phyloP scores from a whole-genome alignment of 2,113 vertebrate species.

The Notechis scutatus region DNA sequence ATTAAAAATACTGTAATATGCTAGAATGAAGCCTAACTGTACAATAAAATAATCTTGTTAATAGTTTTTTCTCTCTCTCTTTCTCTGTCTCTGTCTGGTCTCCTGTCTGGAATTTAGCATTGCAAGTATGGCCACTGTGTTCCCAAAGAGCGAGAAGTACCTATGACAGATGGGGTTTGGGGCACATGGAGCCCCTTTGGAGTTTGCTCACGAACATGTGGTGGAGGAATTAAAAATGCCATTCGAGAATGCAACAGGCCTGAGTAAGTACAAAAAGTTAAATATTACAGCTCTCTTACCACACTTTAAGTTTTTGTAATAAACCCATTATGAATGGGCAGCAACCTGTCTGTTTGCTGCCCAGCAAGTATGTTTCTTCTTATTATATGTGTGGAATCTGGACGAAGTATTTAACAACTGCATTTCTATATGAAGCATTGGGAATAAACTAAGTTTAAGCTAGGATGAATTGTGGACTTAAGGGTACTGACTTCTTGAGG shows the following conservation, averaged over 20 bases:
- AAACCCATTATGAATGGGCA: neutral
- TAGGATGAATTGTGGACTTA: neutral
- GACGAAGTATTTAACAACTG: neutral
- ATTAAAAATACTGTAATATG: neutral
- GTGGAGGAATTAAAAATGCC: slow-evolving; percentile 91
- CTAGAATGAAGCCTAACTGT: rapidly evolving
- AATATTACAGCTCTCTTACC: neutral
- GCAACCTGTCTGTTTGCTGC: neutral
- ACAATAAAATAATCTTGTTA: rapidly evolving
- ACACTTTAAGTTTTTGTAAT: neutral
- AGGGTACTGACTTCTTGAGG: neutral
- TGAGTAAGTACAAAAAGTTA: slow-evolving; percentile 73
- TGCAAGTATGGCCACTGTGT: slow-evolving; percentile 92
- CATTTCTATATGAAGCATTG: neutral
- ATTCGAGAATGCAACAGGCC: slow-evolving; percentile 93
- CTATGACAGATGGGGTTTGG: slow-evolving; percentile 85
- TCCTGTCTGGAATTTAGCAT: slow-evolving; percentile 73
- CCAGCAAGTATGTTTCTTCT: neutral
- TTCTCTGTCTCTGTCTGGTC: slow-evolving; percentile 25
- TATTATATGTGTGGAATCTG: neutral
- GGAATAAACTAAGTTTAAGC: neutral
- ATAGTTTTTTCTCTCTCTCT: neutral
- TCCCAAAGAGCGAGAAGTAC: slow-evolving; percentile 81
- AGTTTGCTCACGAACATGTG: slow-evolving; percentile 90
- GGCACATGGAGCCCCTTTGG: slow-evolving; percentile 95